Conservation (phyloP, 2,113 vertebrate species). For the Forbesichthys papilliferus region DNA sequence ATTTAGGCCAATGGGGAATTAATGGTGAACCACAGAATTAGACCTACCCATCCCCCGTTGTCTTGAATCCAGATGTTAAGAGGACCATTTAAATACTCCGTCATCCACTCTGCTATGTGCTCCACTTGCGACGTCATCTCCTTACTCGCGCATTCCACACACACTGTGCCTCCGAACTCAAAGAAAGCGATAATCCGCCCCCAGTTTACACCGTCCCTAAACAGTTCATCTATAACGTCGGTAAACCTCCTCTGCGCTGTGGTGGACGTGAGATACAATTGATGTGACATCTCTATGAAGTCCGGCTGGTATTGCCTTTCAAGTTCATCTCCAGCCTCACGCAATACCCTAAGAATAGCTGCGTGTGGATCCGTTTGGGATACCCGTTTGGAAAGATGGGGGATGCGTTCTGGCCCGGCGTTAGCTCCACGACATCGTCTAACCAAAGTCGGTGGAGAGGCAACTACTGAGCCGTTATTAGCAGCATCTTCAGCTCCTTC, state of each 20-base stretch:
- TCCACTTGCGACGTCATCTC: conserved; percentile 91
- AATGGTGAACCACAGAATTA: conserved; percentile 39
- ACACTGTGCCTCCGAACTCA: conserved; percentile 94
- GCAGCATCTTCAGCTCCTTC: conserved; percentile 51
- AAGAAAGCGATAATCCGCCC: conserved; percentile 98
- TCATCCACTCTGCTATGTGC: conserved; percentile 94
- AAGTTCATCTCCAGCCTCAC: conserved; percentile 91
- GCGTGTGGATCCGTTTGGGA: conserved; percentile 59
- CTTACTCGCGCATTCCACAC: conserved; percentile 90
- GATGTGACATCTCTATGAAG: conserved; percentile 92
- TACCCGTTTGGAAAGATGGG: conserved; percentile 38
- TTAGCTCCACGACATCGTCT: conserved; percentile 61
- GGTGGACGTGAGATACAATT: conserved; percentile 88
- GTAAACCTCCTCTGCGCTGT: conserved; percentile 87
- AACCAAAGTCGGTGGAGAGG: conserved; percentile 66
- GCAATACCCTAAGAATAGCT: conserved; percentile 84
- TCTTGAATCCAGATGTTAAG: conserved; percentile 96
- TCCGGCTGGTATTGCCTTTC: conserved; percentile 90
- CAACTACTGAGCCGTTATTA: conserved; percentile 58
- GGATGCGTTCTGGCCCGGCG: conserved; percentile 37
- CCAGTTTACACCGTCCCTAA: conserved; percentile 97
- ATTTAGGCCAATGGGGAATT: conserved; percentile 22
- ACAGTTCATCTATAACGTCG: conserved; percentile 95
- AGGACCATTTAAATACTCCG: conserved; percentile 93
- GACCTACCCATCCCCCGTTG: conserved; percentile 97